Evolutionary conservation across 2,797 vertebrate species (phyloP).

Genomic region (Tangara arthus): DNA sequence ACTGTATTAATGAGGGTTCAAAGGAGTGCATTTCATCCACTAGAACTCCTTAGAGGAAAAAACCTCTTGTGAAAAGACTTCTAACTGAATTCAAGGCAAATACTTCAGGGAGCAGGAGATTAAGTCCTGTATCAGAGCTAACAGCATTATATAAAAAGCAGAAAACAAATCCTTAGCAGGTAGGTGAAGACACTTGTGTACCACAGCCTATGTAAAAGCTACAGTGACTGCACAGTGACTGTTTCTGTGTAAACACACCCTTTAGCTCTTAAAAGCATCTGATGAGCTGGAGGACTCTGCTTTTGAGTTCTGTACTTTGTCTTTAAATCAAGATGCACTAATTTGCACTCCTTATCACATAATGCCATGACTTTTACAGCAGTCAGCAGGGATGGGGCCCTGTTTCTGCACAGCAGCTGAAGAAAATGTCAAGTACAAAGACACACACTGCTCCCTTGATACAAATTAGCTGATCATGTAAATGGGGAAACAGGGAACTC

Average conservation of each 20-base stretch:
- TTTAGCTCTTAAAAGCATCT: not conserved
- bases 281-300: not conserved
- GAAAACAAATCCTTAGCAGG: not conserved
- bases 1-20: not conserved
- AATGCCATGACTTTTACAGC: not conserved
- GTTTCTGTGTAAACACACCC: not conserved
- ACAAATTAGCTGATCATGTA: not conserved
- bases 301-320: not conserved
- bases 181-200: not conserved
- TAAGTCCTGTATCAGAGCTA: not conserved
- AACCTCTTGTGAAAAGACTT: not conserved
- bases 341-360: not conserved
- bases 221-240: not conserved
- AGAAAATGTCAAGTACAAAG: constrained; percentile 33
- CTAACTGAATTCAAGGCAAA: not conserved
- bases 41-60: not conserved
- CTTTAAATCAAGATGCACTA: constrained; percentile 5
- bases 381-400: not conserved
- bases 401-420: not conserved
- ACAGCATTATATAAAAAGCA: not conserved
- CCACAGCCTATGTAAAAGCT: not conserved
- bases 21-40: not conserved
- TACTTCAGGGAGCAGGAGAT: not conserved
- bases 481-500: not conserved
- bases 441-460: not conserved